Percentiles rank a stretch among this genome's conserved stretches.
phyloP scores from a whole-genome alignment of 2,797 vertebrate genomes.

The Phalloptychus januarius region DNA sequence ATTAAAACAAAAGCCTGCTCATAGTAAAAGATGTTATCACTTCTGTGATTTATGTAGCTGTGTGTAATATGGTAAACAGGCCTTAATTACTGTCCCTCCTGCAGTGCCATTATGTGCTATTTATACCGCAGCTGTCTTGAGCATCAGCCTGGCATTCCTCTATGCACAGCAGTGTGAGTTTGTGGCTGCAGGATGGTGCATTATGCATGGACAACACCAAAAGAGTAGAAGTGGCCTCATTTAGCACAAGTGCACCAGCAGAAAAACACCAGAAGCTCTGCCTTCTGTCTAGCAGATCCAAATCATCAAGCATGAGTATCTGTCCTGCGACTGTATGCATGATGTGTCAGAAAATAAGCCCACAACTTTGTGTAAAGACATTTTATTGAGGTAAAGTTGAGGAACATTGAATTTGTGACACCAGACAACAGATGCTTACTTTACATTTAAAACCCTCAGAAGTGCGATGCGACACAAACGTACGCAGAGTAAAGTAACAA shows the following conservation, averaged over 20 bases:
- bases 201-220: constrained; percentile 28
- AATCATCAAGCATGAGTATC: not conserved
- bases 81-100: constrained; percentile 36
- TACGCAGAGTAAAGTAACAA: constrained; percentile 20
- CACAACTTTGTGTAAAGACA: constrained; percentile 45
- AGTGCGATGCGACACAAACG: constrained; percentile 40
- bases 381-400: constrained; percentile 70
- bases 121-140: constrained; percentile 35
- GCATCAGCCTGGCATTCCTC: constrained; percentile 31
- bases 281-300: not conserved
- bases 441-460: constrained; percentile 39
- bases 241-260: constrained; percentile 25
- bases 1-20: not conserved
- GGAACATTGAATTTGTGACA: constrained; percentile 36
- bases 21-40: constrained; percentile 7
- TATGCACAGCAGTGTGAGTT: constrained; percentile 25
- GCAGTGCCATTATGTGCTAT: constrained; percentile 32
- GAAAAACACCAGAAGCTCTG: constrained; percentile 17
- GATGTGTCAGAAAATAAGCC: not conserved
- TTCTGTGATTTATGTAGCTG: constrained; percentile 20
- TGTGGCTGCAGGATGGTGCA: constrained; percentile 17
- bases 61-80: constrained; percentile 23
- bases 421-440: constrained; percentile 29
- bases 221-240: constrained; percentile 12
- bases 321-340: not conserved